Conservation (phyloP, 2,797 vertebrate species). For the Oryzias dopingdopingensis region DNA sequence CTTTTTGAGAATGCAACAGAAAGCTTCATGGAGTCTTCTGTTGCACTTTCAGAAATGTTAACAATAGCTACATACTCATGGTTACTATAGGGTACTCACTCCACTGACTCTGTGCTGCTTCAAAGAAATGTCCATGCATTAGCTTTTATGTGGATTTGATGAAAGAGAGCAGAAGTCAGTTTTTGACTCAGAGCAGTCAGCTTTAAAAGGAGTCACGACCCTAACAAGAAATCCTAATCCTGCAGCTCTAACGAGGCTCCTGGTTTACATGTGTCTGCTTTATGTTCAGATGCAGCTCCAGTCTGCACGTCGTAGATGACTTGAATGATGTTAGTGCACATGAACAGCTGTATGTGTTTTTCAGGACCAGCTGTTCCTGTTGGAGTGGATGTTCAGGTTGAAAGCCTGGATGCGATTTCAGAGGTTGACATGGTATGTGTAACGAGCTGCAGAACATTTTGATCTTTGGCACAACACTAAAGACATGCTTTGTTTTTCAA, state of each 20-base stretch:
- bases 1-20: neutral
- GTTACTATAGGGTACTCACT: constrained; percentile 16
- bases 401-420: constrained; percentile 93
- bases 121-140: constrained; percentile 10
- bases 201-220: constrained; percentile 30
- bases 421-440: constrained; percentile 90
- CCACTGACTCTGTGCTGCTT: constrained; percentile 5
- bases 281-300: neutral
- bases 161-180: constrained; percentile 26
- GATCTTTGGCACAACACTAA: neutral
- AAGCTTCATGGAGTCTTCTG: neutral
- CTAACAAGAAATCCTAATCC: constrained; percentile 33
- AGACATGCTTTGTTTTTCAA: constrained; percentile 40
- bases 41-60: neutral
- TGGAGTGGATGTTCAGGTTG: constrained; percentile 92
- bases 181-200: constrained; percentile 26
- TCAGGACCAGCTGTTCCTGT: constrained; percentile 90
- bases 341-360: constrained; percentile 10
- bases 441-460: neutral
- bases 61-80: neutral
- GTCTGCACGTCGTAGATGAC: neutral
- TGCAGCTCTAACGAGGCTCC: constrained; percentile 6
- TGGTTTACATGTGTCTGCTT: constrained; percentile 3
- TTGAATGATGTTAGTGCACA: neutral
- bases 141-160: constrained; percentile 40